These are phyloP conservation scores for Malurus cyaneus DNA, from an alignment of 2,113 vertebrate genomes.

Conservation along the genomic window DNA sequence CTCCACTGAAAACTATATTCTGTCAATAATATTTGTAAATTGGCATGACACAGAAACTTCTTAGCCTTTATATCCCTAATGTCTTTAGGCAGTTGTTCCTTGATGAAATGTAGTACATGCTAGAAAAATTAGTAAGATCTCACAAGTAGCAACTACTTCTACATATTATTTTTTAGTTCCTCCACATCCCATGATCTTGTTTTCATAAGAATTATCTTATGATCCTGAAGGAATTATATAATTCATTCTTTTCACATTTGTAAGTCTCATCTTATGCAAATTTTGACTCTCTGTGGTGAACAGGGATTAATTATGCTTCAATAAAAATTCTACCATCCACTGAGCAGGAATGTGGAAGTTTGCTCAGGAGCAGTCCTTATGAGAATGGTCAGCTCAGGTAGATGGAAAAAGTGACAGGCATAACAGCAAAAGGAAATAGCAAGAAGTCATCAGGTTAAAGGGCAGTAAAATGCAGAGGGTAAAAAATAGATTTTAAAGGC, in stretches of 20 bases:
- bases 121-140: background rate
- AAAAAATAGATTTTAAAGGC: background rate
- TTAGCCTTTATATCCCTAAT: background rate
- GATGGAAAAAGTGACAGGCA: background rate
- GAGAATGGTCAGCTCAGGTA: background rate
- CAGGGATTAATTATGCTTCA: background rate
- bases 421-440: background rate
- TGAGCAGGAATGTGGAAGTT: background rate
- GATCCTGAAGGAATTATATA: background rate
- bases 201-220: background rate
- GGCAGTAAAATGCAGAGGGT: fast-evolving
- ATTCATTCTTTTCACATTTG: background rate
- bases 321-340: background rate
- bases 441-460: background rate
- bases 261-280: background rate
- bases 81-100: background rate
- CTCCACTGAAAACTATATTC: background rate
- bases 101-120: background rate
- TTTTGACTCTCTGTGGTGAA: background rate
- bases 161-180: background rate
- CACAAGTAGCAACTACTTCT: background rate
- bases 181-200: background rate
- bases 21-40: background rate
- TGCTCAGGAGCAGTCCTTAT: background rate
- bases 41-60: background rate